A percentile compares a stretch with the other conserved stretches of the same genome.
These are phyloP conservation scores for Sminthurides aquaticus DNA, from an alignment of 2,888 invertebrate species.

Conservation along the genomic window DNA sequence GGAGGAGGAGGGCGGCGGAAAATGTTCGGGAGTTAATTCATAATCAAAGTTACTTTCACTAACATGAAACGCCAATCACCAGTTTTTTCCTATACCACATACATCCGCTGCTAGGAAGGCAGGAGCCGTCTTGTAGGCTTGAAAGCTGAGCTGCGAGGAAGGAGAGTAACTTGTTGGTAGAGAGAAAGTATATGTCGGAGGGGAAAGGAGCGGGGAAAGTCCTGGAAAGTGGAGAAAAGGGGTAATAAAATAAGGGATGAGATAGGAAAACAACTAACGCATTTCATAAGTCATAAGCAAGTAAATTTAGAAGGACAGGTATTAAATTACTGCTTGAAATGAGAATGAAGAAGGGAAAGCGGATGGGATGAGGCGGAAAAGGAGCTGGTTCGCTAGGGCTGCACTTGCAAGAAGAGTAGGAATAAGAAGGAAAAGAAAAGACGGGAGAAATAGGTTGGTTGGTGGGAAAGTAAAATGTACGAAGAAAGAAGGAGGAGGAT, in stretches of 20 bases:
- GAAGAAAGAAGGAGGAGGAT: too few relatives aligned
- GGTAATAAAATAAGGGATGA: conserved; percentile 7
- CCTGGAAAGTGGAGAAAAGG: not conserved
- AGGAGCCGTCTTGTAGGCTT: too few relatives aligned
- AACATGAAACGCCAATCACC: conserved; percentile 3
- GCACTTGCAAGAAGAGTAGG: too few relatives aligned
- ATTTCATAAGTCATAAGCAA: conserved; percentile 9
- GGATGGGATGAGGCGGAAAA: too few relatives aligned
- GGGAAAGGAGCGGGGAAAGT: not conserved
- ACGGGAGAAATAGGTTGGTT: too few relatives aligned
- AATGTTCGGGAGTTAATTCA: not conserved
- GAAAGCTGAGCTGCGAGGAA: too few relatives aligned
- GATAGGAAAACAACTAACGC: conserved; percentile 9
- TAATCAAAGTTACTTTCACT: conserved; percentile 7
- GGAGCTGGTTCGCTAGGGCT: too few relatives aligned
- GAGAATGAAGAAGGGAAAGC: not conserved
- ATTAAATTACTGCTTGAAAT: conserved; percentile 6
- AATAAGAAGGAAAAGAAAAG: too few relatives aligned
- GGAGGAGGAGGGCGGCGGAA: not conserved
- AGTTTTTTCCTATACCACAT: not conserved
- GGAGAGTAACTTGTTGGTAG: not conserved
- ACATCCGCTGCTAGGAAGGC: not conserved
- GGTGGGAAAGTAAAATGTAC: too few relatives aligned
- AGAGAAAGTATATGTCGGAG: not conserved
- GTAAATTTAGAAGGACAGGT: conserved; percentile 8